Base-by-base conservation (phyloP, 2,113 vertebrate species). In the Laterallus jamaicensis region DNA sequence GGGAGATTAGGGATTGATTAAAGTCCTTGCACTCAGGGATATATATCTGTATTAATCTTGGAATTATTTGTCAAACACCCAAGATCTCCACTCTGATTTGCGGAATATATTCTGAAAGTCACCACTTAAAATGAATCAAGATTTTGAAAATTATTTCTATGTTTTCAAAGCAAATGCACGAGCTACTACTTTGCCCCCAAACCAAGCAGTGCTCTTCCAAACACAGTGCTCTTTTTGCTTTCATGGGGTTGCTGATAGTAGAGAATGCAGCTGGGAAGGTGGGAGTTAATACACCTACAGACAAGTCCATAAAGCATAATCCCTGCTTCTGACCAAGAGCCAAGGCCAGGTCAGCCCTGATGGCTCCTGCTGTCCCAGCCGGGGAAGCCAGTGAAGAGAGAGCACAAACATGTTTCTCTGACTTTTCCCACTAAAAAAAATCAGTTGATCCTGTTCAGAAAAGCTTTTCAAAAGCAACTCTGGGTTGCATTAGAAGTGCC, bases 1-100 rank as follows among this genome's bases (percentile, higher is more conserved):
- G 44, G 66, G 66, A 96, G 88, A 96, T 96, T 93, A 95, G 81
- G 91, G 91, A 94, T 42, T 92, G 94, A 92, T 95, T 93, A 83
- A 94, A 64, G 55, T 91, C 73, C 85, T 94, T 86, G 83, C 39
- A 39, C 80, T 88, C 85, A 79, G 69, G 76, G 84, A 92, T 88
- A 88, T 86, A 35, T 60, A 77, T 90, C 88, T 96, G 62, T 71
- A 84, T 85, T 92, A 64, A 92, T 92, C 83, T 78, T 47, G 76
- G 90, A 92, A 86, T 77, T 95, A 86, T 93, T 70, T 76, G 83
- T 82, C 91, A 94, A 68, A 71, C 40, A 59, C 32, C 12, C 32
- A 52, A 87, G 64, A 92, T 82, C 70, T 47, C 69, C 62, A 62
- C 35, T 82, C 11, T 76, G 71, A 86, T 86, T 78, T 95, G 80